A percentile compares a stretch with the other conserved stretches of the same genome.
Evolutionary conservation across 2,888 invertebrate genomes (phyloP).

Genomic region (Caenorhabditis imperialis): DNA sequence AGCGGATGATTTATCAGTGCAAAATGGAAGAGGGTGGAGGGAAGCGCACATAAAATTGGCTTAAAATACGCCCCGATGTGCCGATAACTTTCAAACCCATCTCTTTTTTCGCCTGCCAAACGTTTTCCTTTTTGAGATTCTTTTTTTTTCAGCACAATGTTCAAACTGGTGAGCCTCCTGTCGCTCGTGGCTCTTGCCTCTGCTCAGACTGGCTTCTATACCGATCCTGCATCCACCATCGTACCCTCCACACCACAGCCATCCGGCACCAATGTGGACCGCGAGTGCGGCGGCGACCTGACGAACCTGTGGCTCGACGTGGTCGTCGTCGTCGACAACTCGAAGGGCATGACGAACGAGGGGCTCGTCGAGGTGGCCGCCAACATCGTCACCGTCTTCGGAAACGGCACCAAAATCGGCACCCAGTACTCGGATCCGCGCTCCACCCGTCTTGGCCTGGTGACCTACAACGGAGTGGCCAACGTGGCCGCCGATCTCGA

Average conservation of each 20-base stretch:
- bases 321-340: constrained; percentile 47
- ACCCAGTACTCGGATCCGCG: constrained; percentile 29
- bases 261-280: constrained; percentile 14
- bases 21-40: constrained; percentile 1
- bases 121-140: not conserved
- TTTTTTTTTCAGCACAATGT: constrained; percentile 21
- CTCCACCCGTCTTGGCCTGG: constrained; percentile 35
- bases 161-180: constrained; percentile 33
- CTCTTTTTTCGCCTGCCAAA: not conserved
- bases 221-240: not conserved
- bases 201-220: constrained; percentile 6
- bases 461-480: constrained; percentile 33
- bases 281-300: constrained; percentile 25
- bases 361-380: constrained; percentile 39
- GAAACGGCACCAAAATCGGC: constrained; percentile 44
- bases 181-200: constrained; percentile 12
- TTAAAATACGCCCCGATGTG: constrained; percentile 33
- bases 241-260: not conserved
- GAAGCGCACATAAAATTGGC: constrained; percentile 5
- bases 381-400: constrained; percentile 41
- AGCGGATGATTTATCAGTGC: constrained; percentile 19
- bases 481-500: constrained; percentile 32
- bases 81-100: constrained; percentile 15
- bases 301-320: constrained; percentile 42
- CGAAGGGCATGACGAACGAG: constrained; percentile 34